phyloP scores from a whole-genome alignment of 2,888 invertebrate species.

The Sminthurinus aureus region DNA sequence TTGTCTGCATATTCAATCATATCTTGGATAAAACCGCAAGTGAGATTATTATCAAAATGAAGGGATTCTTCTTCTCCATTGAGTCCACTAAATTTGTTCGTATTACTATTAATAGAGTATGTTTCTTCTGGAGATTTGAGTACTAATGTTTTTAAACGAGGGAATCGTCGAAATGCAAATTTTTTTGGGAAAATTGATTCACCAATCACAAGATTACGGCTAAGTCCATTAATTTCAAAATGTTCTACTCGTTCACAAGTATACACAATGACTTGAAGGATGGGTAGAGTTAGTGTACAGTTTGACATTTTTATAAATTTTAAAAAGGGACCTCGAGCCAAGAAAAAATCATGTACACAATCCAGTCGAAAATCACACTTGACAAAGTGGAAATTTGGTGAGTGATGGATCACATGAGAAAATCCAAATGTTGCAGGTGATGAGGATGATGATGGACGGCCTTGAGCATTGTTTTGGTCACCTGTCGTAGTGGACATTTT shows the following conservation, averaged over 20 bases:
- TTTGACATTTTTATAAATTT: constrained; percentile 12
- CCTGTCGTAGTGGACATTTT: not conserved
- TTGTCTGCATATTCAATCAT: constrained; percentile 15
- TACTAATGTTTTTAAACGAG: constrained; percentile 11
- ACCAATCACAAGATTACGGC: not conserved
- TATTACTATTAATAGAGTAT: not conserved
- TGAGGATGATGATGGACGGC: not conserved
- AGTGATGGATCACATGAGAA: not conserved
- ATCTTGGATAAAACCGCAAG: constrained; percentile 24
- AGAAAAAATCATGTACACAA: constrained; percentile 21
- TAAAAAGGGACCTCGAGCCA: not conserved
- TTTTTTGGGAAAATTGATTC: constrained; percentile 19
- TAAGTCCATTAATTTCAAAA: constrained; percentile 16
- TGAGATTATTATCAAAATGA: not conserved
- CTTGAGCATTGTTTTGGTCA: not conserved
- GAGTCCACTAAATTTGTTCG: not conserved
- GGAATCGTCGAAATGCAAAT: constrained; percentile 4
- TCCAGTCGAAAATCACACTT: constrained; percentile 21
- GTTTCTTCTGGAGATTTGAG: not conserved
- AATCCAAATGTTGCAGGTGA: not conserved
- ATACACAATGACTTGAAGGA: not conserved
- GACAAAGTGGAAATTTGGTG: constrained; percentile 19
- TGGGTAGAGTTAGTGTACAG: constrained; percentile 14
- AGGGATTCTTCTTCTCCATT: not conserved
- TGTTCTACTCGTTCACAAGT: constrained; percentile 27